Evolutionary conservation across 2,888 invertebrate genomes (phyloP).

Genomic region (Aphodius granarius): DNA sequence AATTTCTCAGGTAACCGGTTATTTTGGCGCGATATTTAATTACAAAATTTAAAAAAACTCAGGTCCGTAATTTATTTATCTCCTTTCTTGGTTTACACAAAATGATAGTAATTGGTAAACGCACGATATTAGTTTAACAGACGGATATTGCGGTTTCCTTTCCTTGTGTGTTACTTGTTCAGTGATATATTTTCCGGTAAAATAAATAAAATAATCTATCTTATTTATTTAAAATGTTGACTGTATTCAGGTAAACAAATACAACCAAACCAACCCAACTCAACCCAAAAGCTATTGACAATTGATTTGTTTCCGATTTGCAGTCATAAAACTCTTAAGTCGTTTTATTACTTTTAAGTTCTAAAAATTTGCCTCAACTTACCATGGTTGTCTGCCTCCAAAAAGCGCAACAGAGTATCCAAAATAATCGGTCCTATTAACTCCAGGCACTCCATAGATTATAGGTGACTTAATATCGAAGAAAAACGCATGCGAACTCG

Average conservation of each 20-base stretch:
- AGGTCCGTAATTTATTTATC: background rate
- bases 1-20: too few species aligned
- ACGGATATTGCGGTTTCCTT: background rate
- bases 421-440: slow-evolving; percentile 43
- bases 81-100: background rate
- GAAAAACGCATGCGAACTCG: slow-evolving; percentile 3
- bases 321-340: too few species aligned
- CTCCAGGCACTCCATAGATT: slow-evolving; percentile 34
- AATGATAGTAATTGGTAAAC: background rate
- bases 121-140: background rate
- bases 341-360: too few species aligned
- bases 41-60: too few species aligned
- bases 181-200: background rate
- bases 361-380: too few species aligned
- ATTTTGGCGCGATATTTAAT: too few species aligned
- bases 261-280: too few species aligned
- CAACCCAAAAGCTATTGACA: too few species aligned
- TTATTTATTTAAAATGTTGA: too few species aligned
- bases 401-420: slow-evolving; percentile 48
- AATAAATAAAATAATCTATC: too few species aligned
- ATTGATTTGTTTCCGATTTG: too few species aligned
- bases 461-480: slow-evolving; percentile 42
- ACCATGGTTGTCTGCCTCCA: slow-evolving; percentile 37
- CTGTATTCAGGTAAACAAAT: too few species aligned
- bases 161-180: background rate